Evolutionary conservation across 2,797 vertebrate species (phyloP).

Genomic region (Heteromormyrus szaboi): DNA sequence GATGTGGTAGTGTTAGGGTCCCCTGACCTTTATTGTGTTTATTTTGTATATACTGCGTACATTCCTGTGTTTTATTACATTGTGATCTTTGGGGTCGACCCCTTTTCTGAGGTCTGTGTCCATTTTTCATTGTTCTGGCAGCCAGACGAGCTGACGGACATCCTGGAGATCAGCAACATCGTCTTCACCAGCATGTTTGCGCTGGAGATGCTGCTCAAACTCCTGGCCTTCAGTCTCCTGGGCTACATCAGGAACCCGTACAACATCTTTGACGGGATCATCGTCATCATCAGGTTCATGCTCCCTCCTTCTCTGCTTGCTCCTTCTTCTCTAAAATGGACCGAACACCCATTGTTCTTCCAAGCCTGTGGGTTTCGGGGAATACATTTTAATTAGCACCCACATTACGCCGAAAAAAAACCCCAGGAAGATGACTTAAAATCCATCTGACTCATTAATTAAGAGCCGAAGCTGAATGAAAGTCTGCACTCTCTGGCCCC

Average conservation of each 20-base stretch:
- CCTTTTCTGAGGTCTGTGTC: neutral
- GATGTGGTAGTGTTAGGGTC: neutral
- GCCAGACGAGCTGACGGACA: conserved; percentile 84
- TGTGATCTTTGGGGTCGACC: neutral
- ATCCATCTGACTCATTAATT: neutral
- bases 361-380: neutral
- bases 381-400: neutral
- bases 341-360: neutral
- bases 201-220: conserved; percentile 93
- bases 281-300: conserved; percentile 92
- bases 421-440: neutral
- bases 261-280: conserved; percentile 95
- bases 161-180: conserved; percentile 95
- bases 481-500: neutral
- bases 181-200: conserved; percentile 99
- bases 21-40: neutral
- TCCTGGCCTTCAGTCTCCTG: conserved; percentile 84
- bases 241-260: conserved; percentile 95
- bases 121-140: conserved; percentile 37
- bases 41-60: neutral
- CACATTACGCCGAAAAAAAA: neutral
- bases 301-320: neutral
- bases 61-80: neutral
- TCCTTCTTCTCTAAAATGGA: neutral
- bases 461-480: neutral